Evolutionary conservation across 2,113 vertebrate genomes (phyloP).

Genomic region (Girardinichthys multiradiatus): DNA sequence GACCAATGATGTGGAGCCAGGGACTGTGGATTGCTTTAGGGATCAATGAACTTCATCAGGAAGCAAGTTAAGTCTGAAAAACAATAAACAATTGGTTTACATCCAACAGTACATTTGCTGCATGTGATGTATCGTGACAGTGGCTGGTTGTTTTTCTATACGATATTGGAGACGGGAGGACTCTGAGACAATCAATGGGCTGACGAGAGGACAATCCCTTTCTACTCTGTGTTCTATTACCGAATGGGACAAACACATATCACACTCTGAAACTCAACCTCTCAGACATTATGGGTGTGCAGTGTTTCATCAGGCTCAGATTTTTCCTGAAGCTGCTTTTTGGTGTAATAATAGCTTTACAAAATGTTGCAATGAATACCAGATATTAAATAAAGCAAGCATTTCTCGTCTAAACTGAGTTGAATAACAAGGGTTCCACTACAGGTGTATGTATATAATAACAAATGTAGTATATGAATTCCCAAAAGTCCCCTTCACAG

Average conservation of each 20-base stretch:
- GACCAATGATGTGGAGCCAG: slow-evolving; percentile 52
- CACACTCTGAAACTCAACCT: slow-evolving; percentile 33
- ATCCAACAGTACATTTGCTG: slow-evolving; percentile 47
- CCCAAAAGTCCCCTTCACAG: neutral
- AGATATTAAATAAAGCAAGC: neutral
- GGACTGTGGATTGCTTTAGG: slow-evolving; percentile 46
- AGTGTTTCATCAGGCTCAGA: neutral
- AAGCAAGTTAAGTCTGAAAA: slow-evolving; percentile 61
- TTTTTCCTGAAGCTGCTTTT: slow-evolving; percentile 24
- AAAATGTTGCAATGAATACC: slow-evolving; percentile 23
- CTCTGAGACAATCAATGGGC: slow-evolving; percentile 64
- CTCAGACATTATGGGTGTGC: slow-evolving; percentile 35
- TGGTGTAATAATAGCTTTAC: slow-evolving; percentile 3
- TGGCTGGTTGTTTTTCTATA: slow-evolving; percentile 40
- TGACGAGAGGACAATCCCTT: slow-evolving; percentile 58
- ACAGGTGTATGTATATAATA: neutral
- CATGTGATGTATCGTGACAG: slow-evolving; percentile 56
- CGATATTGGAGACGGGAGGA: slow-evolving; percentile 54
- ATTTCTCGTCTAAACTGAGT: neutral
- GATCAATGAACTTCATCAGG: slow-evolving; percentile 76
- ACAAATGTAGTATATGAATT: no score
- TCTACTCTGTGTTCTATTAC: slow-evolving; percentile 19
- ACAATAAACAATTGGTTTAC: slow-evolving; percentile 70
- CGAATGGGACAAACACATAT: slow-evolving; percentile 34
- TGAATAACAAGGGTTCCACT: neutral